Conservation (phyloP, 2,797 vertebrate species). For the Denticeps clupeoides region DNA sequence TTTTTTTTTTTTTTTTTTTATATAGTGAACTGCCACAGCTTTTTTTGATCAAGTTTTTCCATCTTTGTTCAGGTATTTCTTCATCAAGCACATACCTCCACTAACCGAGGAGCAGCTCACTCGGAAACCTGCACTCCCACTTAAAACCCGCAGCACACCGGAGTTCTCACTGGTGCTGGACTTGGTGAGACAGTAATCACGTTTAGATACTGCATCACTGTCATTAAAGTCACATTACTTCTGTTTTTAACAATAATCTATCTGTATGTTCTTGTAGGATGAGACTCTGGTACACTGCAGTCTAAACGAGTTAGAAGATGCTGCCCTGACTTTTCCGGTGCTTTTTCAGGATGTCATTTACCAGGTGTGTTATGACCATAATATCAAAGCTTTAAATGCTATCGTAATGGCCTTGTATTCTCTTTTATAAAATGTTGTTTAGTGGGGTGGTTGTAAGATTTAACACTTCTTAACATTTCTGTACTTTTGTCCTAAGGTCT, state of each 20-base stretch:
- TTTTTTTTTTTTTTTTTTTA: too few species aligned
- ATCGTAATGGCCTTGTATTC: too few species aligned
- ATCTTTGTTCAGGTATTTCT: constrained; percentile 76
- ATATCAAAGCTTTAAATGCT: too few species aligned
- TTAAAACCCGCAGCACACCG: constrained; percentile 97
- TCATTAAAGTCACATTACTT: too few species aligned
- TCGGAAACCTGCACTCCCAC: constrained; percentile 88
- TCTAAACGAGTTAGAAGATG: constrained; percentile 67
- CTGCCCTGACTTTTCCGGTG: constrained; percentile 65
- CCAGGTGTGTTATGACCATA: too few species aligned
- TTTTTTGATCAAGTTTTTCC: not conserved
- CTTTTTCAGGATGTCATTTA: constrained; percentile 77
- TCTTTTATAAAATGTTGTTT: not conserved
- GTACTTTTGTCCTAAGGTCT: constrained; percentile 54
- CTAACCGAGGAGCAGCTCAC: constrained; percentile 96
- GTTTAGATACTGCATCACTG: too few species aligned
- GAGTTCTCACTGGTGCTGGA: constrained; percentile 96
- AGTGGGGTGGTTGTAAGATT: too few species aligned
- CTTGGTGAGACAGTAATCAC: constrained; percentile 63
- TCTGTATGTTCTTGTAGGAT: constrained; percentile 54
- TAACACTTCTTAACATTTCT: not conserved
- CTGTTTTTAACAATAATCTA: too few species aligned
- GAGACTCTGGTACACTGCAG: constrained; percentile 84
- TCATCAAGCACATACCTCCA: constrained; percentile 97
- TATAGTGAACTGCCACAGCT: not conserved